phyloP scores from a whole-genome alignment of 2,113 vertebrate species.

The Pseudorasbora parva region DNA sequence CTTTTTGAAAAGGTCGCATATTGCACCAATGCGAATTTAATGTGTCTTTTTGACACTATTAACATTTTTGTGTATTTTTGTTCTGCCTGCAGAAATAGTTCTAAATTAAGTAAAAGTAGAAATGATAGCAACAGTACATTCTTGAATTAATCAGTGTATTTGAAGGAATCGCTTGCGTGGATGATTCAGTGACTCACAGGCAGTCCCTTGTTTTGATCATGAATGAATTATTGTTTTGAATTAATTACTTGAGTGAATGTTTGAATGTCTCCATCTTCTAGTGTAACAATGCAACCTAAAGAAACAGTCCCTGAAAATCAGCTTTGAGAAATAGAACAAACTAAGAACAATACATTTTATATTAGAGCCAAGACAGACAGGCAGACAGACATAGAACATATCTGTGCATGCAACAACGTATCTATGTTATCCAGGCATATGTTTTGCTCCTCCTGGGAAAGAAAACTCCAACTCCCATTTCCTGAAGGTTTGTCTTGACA shows the following conservation, averaged over 20 bases:
- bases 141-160: background rate
- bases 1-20: background rate
- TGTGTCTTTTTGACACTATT: background rate
- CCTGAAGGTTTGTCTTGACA: constrained; percentile 4
- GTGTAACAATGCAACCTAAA: background rate
- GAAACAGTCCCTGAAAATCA: background rate
- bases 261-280: background rate
- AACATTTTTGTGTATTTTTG: background rate
- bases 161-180: background rate
- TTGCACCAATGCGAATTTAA: background rate
- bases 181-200: background rate
- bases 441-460: background rate
- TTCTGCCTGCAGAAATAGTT: background rate
- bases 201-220: background rate
- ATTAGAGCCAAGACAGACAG: no score
- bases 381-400: no score
- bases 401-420: no score
- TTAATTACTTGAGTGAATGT: background rate
- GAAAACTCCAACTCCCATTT: background rate
- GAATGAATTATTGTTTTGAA: background rate
- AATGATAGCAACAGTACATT: background rate
- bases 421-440: background rate
- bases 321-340: background rate
- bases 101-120: no score
- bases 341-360: background rate